phyloP scores from a whole-genome alignment of 1,140 invertebrate species.

The Laodelphax striatellus region DNA sequence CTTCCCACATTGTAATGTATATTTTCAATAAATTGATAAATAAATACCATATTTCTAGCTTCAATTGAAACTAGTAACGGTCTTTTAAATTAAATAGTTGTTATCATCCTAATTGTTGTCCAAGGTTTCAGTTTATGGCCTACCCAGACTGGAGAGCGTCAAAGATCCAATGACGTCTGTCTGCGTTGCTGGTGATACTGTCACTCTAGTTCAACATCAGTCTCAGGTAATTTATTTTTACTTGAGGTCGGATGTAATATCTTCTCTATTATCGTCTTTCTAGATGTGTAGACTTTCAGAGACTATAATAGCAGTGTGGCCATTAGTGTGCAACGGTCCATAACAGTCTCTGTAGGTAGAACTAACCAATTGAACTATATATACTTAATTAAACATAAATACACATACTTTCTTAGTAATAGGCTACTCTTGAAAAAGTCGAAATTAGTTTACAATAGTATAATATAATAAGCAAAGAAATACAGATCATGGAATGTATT shows the following conservation, averaged over 20 bases:
- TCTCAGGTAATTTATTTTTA: neutral
- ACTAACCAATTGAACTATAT: neutral
- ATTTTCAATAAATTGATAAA: no score
- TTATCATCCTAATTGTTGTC: no score
- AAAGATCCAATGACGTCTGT: conserved; percentile 12
- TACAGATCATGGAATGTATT: neutral
- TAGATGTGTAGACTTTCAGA: no score
- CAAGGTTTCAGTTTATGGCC: conserved; percentile 11
- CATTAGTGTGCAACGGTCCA: neutral
- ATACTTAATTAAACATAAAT: no score
- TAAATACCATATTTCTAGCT: no score
- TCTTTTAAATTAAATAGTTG: no score
- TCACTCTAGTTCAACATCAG: conserved; percentile 13
- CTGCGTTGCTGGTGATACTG: conserved; percentile 6
- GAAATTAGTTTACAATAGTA: neutral
- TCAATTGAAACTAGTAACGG: no score
- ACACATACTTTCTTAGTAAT: no score
- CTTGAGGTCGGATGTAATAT: no score
- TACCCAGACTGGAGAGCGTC: neutral
- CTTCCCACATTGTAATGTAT: no score
- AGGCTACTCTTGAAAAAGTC: no score
- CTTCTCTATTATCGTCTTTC: no score
- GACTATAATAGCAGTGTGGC: neutral
- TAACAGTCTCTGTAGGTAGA: neutral
- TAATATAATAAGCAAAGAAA: neutral